Evolutionary conservation across 2,113 vertebrate genomes (phyloP).

Genomic region (Neolamprologus brichardi): DNA sequence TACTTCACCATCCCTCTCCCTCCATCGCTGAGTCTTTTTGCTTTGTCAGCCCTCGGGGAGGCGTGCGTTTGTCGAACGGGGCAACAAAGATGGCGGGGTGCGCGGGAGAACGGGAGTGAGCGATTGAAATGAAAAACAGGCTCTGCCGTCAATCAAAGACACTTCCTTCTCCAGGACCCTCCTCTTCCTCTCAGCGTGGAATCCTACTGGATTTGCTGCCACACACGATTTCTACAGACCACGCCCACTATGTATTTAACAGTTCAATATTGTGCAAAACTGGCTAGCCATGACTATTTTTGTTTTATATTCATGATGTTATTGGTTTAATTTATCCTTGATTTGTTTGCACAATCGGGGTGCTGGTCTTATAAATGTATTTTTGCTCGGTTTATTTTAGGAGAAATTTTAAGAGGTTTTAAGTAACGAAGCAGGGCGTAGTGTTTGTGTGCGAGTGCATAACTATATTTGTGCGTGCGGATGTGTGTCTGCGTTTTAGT

Average conservation of each 20-base stretch:
- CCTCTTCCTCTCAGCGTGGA: slow-evolving; percentile 52
- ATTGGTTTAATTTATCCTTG: slow-evolving; percentile 68
- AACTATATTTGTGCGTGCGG: slow-evolving; percentile 42
- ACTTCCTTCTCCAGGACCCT: slow-evolving; percentile 48
- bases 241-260: slow-evolving; percentile 65
- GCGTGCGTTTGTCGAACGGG: slow-evolving; percentile 1
- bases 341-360: slow-evolving; percentile 67
- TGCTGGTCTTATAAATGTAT: slow-evolving; percentile 65
- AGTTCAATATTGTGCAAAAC: slow-evolving; percentile 68
- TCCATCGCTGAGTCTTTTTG: slow-evolving; percentile 5
- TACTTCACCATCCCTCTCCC: not conserved
- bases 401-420: slow-evolving; percentile 70
- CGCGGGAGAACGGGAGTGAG: slow-evolving; percentile 17
- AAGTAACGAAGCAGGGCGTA: slow-evolving; percentile 69
- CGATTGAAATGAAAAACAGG: slow-evolving; percentile 20
- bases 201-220: slow-evolving; percentile 42
- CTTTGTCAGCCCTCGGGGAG: slow-evolving; percentile 32
- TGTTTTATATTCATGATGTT: slow-evolving; percentile 66
- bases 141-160: slow-evolving; percentile 36
- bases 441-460: slow-evolving; percentile 41
- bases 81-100: slow-evolving; percentile 18
- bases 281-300: slow-evolving; percentile 64
- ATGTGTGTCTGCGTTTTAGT: slow-evolving; percentile 57
- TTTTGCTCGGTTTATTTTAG: slow-evolving; percentile 70
- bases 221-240: slow-evolving; percentile 55